Base-by-base conservation (phyloP, 2,888 invertebrate genomes). In the Mystacides longicornis region DNA sequence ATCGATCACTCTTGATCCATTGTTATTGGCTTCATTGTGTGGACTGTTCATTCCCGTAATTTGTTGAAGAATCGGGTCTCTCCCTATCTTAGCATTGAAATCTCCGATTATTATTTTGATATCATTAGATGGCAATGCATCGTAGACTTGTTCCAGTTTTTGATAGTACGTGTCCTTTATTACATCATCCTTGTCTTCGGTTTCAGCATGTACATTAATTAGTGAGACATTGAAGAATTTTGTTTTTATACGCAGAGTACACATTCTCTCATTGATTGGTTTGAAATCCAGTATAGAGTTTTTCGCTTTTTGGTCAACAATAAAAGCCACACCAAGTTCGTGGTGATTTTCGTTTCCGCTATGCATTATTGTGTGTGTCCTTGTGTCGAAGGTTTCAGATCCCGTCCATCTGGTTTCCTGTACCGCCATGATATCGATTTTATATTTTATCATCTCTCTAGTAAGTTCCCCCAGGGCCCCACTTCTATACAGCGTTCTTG, bases 321-420 rank as follows among this genome's bases (percentile, higher is more conserved):
- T 43, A 43, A 43, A 43, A 16, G 43, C 50, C 3, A 33, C 4
- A 20, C 50, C 33, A 20, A 50, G 37, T 31, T 33, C 19, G 21
- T 33, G 50, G 50, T 33, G 33, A 14, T 14, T 50, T 33, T 7
- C 11, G 19, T 50, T 50, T 1, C 50, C 50, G 21, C 37, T 33
- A 23, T 50, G 50, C n/a, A n/a, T n/a, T n/a, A n/a, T n/a, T n/a
- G n/a, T n/a, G n/a, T n/a, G n/a, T n/a, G 27, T 49, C 18, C 49
- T 49, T 1, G 23, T 49, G 16, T 49, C 49, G 27, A 23, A 49
- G 1, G 5, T n/a, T n/a, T n/a, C n/a, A n/a, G n/a, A n/a, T n/a
- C n/a, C n/a, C n/a, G n/a, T n/a, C 50, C 50, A 50, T 21, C 50
- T 49, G 5, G 49, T 49, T 27, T 50, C 50, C 20, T 50, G 50